A percentile compares a stretch with the other conserved stretches of the same genome.
These are phyloP conservation scores for Pteropus alecto DNA, from an alignment of 2,113 vertebrate genomes.

Conservation along the genomic window DNA sequence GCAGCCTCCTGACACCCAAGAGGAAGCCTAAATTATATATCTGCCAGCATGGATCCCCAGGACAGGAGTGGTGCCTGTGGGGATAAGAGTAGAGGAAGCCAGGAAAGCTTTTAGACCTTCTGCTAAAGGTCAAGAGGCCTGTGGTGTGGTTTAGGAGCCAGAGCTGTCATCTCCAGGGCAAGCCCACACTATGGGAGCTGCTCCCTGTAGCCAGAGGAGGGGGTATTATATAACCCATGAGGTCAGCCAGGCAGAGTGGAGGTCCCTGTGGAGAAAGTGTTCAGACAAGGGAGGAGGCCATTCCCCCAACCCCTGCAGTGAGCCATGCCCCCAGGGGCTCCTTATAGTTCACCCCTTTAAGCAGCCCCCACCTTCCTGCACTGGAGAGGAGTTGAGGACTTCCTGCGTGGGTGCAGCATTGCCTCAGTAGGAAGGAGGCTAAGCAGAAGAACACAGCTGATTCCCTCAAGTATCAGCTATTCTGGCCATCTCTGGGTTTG, in stretches of 20 bases:
- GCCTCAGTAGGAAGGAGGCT: not conserved
- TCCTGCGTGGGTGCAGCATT: accelerated
- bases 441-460: not conserved
- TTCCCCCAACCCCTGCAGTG: not conserved
- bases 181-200: not conserved
- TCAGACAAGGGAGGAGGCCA: not conserved
- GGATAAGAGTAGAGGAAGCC: not conserved
- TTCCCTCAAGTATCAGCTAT: not conserved
- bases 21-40: not conserved
- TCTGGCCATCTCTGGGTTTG: not conserved
- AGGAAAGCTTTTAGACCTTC: not conserved
- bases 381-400: not conserved
- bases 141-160: not conserved
- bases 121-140: not conserved
- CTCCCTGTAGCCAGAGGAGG: not conserved
- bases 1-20: not conserved
- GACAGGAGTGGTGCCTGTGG: not conserved
- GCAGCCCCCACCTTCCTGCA: too few relatives aligned
- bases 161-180: not conserved
- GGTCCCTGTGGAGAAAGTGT: not conserved
- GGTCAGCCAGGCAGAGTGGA: not conserved
- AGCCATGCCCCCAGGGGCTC: not conserved
- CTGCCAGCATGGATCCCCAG: not conserved
- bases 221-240: not conserved
- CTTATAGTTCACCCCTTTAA: not conserved